phyloP scores from a whole-genome alignment of 1,140 invertebrate genomes.

The Aphis gossypii region DNA sequence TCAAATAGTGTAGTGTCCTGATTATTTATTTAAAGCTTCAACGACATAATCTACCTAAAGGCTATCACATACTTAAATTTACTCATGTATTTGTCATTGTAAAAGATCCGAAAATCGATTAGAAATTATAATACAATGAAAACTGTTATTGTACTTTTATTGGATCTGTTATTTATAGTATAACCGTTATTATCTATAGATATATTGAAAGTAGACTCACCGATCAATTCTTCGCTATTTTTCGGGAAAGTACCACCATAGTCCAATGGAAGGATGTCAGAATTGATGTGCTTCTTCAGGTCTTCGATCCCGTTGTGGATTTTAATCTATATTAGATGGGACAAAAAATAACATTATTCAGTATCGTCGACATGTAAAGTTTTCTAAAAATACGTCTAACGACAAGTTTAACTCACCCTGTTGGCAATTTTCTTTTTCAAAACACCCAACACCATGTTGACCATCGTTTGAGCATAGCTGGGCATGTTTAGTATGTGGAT shows the following conservation, averaged over 20 bases:
- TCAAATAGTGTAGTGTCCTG: too few relatives aligned
- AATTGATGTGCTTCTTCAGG: neutral
- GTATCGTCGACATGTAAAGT: neutral
- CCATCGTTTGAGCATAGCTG: neutral
- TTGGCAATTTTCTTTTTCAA: slow-evolving; percentile 43
- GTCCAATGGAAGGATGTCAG: slow-evolving; percentile 25
- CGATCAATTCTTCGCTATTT: slow-evolving; percentile 34
- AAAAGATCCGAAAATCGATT: neutral
- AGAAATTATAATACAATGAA: neutral
- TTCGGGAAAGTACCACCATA: slow-evolving; percentile 53
- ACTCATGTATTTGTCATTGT: too few relatives aligned
- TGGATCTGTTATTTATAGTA: neutral
- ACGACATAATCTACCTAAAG: too few relatives aligned
- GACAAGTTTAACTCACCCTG: neutral
- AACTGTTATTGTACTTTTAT: neutral
- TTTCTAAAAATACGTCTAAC: neutral
- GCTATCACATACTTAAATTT: too few relatives aligned
- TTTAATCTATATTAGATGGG: neutral
- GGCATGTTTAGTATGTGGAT: slow-evolving; percentile 40
- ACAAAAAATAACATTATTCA: neutral
- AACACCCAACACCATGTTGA: slow-evolving; percentile 3
- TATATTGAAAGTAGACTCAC: neutral
- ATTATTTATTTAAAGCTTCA: too few relatives aligned
- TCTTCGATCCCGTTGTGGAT: neutral
- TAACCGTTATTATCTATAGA: neutral